These are phyloP conservation scores for Pseudococcus jackbeardsleyi DNA, from an alignment of 2,888 invertebrate genomes.

Conservation along the genomic window DNA sequence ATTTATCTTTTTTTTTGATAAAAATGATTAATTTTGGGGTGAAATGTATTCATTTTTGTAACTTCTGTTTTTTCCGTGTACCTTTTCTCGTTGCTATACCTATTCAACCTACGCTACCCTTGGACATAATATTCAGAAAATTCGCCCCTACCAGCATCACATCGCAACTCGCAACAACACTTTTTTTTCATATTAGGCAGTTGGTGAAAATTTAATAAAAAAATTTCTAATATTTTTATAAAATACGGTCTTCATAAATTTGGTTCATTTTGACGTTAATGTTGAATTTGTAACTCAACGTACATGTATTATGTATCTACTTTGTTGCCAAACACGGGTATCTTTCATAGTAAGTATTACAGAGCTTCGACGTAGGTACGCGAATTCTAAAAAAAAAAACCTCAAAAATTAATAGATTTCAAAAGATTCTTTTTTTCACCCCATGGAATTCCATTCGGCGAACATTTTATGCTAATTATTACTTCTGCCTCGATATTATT, in stretches of 20 bases:
- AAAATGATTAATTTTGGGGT: too few relatives aligned
- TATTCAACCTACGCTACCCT: too few relatives aligned
- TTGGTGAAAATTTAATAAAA: conserved; percentile 11
- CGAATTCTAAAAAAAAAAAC: background rate
- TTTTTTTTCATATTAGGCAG: background rate
- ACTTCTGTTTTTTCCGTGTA: too few relatives aligned
- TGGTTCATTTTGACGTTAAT: conserved; percentile 10
- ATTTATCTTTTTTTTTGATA: too few relatives aligned
- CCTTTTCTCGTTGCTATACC: too few relatives aligned
- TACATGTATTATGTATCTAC: background rate
- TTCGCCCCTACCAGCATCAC: background rate
- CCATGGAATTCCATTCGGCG: background rate
- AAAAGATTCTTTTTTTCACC: background rate
- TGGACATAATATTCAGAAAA: background rate
- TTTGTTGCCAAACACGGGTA: background rate
- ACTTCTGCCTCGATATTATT: background rate
- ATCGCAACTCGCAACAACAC: background rate
- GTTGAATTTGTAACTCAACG: background rate
- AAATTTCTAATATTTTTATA: conserved; percentile 10
- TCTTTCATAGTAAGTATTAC: background rate
- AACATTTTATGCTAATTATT: background rate
- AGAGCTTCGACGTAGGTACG: background rate
- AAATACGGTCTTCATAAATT: conserved; percentile 11
- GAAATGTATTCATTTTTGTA: too few relatives aligned
- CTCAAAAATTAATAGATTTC: background rate